Conservation (phyloP, 2,797 vertebrate genomes). For the Sebastes diploproa region DNA sequence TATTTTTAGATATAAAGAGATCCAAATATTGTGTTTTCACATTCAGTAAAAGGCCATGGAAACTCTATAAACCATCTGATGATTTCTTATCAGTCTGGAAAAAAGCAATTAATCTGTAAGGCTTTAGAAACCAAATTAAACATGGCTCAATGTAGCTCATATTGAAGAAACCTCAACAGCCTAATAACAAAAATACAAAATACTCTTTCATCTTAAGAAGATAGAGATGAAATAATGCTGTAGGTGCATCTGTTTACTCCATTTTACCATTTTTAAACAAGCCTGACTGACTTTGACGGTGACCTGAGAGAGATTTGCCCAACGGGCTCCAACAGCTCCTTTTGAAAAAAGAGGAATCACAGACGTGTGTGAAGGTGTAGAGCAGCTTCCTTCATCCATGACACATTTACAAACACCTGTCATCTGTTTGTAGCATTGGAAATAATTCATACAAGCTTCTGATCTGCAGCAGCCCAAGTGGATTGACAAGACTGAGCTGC, state of each 20-base stretch:
- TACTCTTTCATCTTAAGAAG: neutral
- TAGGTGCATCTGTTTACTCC: neutral
- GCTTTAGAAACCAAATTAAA: neutral
- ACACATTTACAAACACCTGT: neutral
- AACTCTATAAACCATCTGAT: neutral
- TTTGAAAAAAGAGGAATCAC: neutral
- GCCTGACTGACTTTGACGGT: neutral
- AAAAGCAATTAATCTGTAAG: neutral
- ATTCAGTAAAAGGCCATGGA: neutral
- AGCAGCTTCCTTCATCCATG: neutral
- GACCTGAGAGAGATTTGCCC: neutral
- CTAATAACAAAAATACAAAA: neutral
- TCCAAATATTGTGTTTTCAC: constrained; percentile 19
- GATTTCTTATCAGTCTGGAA: no score
- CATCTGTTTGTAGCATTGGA: neutral
- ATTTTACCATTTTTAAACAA: neutral
- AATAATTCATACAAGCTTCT: neutral
- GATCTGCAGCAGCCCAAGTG: neutral
- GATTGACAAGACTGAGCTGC: neutral
- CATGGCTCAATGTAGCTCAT: neutral
- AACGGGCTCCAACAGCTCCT: neutral
- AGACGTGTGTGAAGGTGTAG: neutral
- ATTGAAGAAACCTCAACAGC: neutral
- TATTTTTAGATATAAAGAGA: constrained; percentile 43
- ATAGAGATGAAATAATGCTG: neutral